Percentiles rank a stretch among this genome's conserved stretches.
Conservation (phyloP, 2,888 invertebrate genomes). For the Cerastis rubricosa region DNA sequence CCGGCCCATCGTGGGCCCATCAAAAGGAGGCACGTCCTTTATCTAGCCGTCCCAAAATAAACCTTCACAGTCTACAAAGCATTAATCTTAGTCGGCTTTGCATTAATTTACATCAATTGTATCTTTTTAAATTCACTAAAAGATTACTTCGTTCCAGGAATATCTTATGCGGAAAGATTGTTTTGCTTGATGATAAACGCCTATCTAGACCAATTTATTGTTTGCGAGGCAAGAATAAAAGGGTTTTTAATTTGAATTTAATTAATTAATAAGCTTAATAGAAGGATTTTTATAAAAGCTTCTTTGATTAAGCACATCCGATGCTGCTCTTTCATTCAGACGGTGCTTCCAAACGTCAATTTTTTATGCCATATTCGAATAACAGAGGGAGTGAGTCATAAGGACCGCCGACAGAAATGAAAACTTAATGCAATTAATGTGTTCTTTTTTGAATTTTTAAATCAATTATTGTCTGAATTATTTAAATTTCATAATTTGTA, state of each 20-base stretch:
- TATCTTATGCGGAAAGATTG: conserved; percentile 10
- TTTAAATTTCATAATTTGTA: too few species aligned
- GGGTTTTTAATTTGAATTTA: background rate
- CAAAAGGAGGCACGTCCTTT: conserved; percentile 33
- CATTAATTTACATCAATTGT: conserved; percentile 71
- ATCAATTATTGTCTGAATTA: too few species aligned
- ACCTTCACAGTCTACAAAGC: conserved; percentile 48
- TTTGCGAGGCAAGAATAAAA: background rate
- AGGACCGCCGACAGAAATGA: too few species aligned
- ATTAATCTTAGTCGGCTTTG: conserved; percentile 66
- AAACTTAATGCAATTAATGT: too few species aligned
- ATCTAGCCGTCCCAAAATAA: conserved; percentile 48
- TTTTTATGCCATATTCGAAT: too few species aligned
- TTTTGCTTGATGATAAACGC: conserved; percentile 17
- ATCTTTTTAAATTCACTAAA: conserved; percentile 51
- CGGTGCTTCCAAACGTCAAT: too few species aligned
- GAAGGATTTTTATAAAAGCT: background rate
- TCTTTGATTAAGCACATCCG: background rate
- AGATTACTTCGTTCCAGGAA: conserved; percentile 29
- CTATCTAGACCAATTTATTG: background rate
- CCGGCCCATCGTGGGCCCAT: background rate
- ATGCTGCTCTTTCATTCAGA: too few species aligned
- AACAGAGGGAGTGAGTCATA: too few species aligned
- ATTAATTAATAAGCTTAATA: background rate
- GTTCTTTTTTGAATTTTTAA: too few species aligned